Base-by-base conservation (phyloP, 92 coral and sea anemone species). In the Desmophyllum pertusum region DNA sequence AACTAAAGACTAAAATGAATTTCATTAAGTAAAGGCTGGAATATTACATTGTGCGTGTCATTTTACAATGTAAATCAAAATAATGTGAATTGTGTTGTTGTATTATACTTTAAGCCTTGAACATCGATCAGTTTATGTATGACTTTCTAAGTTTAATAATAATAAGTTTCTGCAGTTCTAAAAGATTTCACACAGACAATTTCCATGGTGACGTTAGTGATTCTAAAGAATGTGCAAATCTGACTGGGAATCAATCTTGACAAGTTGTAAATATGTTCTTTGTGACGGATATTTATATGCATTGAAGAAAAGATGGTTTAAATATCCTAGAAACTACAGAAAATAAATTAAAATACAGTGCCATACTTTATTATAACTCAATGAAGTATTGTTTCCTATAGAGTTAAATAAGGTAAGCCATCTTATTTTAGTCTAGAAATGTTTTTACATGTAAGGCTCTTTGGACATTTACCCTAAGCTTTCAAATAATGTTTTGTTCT, bases 131-230 rank as follows among this genome's bases (percentile, higher is more conserved):
- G n/a, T 15, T 50, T 10, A 15, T 50, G 13, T 50, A 21, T 50
- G 55, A 6, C 18, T 50, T 50, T 10, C 55, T 10, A 3, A 15
- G 13, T 21, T 21, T 21, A 13, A 21, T 50, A 3, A 50, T 15
- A 10, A 21, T 5, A 6, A 13, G 3, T 50, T 50, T 50, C 31
- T 62, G 30, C 33, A 62, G 5, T 31, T 14, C 21, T 67, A 6
- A 36, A 25, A 6, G 52, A 64, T 68, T 37, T 80, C 2, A 39
- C 2, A 39, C 40, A 35, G 7, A 17, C 39, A 21, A 46, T 59
- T 72, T 30, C 86, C 52, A 82, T 82, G 86, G 86, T 40, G 41
- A 72, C 41, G 31, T 4, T 10, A 8, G 52, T 71, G 30, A 55
- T 25, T 1, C 0, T 36, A 37, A 82, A 82, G 86, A 72, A 82